Conservation (phyloP, 2,888 invertebrate genomes). For the Amphipyra berbera region DNA sequence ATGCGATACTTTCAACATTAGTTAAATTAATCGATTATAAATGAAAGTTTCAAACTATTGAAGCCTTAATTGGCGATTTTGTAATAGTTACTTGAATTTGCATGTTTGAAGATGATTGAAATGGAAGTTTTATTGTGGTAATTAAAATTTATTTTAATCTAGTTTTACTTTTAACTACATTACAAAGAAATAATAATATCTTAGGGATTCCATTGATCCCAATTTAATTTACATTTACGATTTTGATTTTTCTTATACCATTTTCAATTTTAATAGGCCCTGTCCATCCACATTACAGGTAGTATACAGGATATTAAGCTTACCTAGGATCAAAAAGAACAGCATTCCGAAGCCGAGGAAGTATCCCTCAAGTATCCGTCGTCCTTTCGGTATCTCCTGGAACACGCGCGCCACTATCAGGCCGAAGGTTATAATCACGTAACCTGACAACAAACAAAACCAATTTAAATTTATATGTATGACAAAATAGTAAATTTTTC, state of each 20-base stretch:
- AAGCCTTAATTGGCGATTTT: slow-evolving; percentile 28
- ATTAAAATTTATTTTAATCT: neutral
- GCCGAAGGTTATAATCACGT: slow-evolving; percentile 92
- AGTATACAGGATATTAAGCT: too few species aligned
- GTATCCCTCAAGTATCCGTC: slow-evolving; percentile 91
- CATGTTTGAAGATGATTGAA: slow-evolving; percentile 23
- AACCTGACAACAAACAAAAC: slow-evolving; percentile 79
- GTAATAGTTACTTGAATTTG: slow-evolving; percentile 30
- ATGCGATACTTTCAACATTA: slow-evolving; percentile 11
- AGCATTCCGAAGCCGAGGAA: slow-evolving; percentile 92
- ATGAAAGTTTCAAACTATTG: slow-evolving; percentile 30
- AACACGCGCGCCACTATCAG: slow-evolving; percentile 91
- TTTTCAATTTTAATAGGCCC: too few species aligned
- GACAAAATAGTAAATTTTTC: too few species aligned
- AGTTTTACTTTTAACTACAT: neutral
- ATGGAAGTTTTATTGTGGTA: neutral
- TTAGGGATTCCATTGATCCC: neutral
- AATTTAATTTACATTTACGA: too few species aligned
- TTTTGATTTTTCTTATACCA: too few species aligned
- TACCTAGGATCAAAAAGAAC: slow-evolving; percentile 92
- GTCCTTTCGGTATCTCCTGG: slow-evolving; percentile 91
- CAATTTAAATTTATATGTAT: neutral
- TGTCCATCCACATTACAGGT: too few species aligned
- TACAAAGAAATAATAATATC: neutral
- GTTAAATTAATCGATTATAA: slow-evolving; percentile 35